These are phyloP conservation scores for Platysternon megacephalum DNA, from an alignment of 2,113 vertebrate species.

Conservation along the genomic window DNA sequence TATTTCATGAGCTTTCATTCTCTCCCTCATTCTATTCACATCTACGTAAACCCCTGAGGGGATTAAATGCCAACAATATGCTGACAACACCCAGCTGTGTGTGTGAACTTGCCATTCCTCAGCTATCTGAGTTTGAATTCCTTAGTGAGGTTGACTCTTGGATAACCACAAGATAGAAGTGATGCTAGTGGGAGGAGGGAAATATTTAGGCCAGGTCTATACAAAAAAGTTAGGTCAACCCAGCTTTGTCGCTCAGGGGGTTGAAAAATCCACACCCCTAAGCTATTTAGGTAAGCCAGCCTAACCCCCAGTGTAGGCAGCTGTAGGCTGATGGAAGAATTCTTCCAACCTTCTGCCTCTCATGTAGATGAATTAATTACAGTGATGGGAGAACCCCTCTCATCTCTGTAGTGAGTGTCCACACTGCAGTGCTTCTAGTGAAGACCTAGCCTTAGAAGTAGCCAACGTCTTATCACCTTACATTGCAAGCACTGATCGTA, in stretches of 20 bases:
- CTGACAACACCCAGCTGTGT: neutral
- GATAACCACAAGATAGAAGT: neutral
- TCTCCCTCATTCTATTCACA: neutral
- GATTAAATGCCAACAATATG: neutral
- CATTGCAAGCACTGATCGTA: neutral
- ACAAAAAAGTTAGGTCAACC: neutral
- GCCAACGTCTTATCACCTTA: neutral
- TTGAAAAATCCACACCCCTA: neutral
- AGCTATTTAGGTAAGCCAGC: neutral
- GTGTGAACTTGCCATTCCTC: fast-evolving
- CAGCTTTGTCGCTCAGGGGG: neutral
- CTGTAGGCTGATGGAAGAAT: neutral
- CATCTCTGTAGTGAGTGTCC: neutral
- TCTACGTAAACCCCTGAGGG: neutral
- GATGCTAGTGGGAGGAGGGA: fast-evolving
- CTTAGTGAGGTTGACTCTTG: neutral
- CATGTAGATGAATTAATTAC: neutral
- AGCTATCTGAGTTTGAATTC: fast-evolving
- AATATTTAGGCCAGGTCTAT: neutral
- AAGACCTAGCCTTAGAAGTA: neutral
- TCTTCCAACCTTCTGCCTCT: neutral
- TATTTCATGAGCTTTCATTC: neutral
- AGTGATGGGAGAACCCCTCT: neutral
- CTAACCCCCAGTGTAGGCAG: neutral
- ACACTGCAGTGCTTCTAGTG: neutral